These are phyloP conservation scores for Cinara cedri DNA, from an alignment of 2,888 invertebrate genomes.

Conservation along the genomic window DNA sequence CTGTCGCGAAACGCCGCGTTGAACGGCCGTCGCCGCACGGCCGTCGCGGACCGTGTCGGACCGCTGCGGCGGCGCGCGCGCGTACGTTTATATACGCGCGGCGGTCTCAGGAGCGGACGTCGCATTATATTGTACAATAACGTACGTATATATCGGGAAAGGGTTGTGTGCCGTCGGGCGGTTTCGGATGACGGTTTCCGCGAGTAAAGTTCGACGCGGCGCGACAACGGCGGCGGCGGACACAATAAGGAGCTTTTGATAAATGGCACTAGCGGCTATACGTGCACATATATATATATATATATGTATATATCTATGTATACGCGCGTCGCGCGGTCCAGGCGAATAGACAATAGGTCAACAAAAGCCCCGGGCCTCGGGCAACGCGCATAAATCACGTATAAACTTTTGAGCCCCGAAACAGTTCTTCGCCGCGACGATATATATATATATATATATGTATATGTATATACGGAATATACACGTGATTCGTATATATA, in stretches of 20 bases:
- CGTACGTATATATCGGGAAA: too few relatives aligned
- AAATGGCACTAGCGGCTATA: conserved; percentile 50
- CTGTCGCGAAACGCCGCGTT: too few relatives aligned
- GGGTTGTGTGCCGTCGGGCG: conserved; percentile 19
- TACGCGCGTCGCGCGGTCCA: conserved; percentile 21
- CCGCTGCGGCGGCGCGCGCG: not conserved
- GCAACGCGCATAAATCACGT: conserved; percentile 55
- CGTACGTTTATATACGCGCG: not conserved
- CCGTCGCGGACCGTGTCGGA: not conserved
- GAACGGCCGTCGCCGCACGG: not conserved
- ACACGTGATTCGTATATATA: not conserved
- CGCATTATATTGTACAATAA: too few relatives aligned
- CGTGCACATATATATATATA: too few relatives aligned
- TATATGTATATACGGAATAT: not conserved
- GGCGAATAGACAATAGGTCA: conserved; percentile 56
- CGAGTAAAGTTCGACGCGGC: conserved; percentile 45
- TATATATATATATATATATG: not conserved
- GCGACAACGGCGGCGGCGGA: conserved; percentile 24
- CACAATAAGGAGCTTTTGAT: conserved; percentile 57
- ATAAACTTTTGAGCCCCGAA: conserved; percentile 42
- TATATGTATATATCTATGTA: too few relatives aligned
- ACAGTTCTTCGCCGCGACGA: conserved; percentile 27
- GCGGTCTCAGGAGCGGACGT: not conserved
- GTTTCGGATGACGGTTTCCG: conserved; percentile 52
- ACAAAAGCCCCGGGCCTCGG: conserved; percentile 40